Evolutionary conservation across 2,113 vertebrate genomes (phyloP), one percentile per base, ranked within the genome.

Genomic region (Numenius arquata): DNA sequence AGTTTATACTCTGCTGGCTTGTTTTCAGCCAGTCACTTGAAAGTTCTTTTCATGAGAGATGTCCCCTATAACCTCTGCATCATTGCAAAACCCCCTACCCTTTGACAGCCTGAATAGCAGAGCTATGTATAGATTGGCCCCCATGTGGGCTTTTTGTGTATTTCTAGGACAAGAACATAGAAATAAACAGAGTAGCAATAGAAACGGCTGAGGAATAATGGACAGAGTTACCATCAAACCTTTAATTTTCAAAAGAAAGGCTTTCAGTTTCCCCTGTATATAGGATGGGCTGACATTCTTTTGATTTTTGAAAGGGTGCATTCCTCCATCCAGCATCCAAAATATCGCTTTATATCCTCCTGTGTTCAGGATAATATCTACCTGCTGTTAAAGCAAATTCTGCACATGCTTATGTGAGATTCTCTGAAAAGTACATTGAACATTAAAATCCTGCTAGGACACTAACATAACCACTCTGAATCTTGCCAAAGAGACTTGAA

Each of bases 381-480:
- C 29, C 25, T 38, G 13, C 19, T 68, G 6, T 65, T 45, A 50
- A 29, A 65, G 9, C 15, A 61, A 41, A 29, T 47, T 71, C 45
- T 62, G 17, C 17, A 4, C 26, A 3, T 12, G 10, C 3, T 18
- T 72, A 2, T 10, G 3, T 58, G 27, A 6, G 20, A 11, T 6
- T 41, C 32, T 47, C 56, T 32, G 38, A 22, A 67, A 65, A 80
- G 22, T 32, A n/a, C 21, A 8, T 25, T 61, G 19, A 65, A 29
- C 3, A 0, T 27, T 65, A 32, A 47, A 38, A 2, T 62, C 52
- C 8, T 47, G 7, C 36, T 11, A n/a, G 34, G 15, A 8, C 22
- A 47, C 8, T 52, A 52, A 38, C 12, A 48, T 34, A 48, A 26
- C 23, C 40, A 6, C 27, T 58, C 72, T 76, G n/a, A 67, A 63